These are phyloP conservation scores for Malthinus seriepunctatus DNA, from an alignment of 2,888 invertebrate species.

Conservation along the genomic window DNA sequence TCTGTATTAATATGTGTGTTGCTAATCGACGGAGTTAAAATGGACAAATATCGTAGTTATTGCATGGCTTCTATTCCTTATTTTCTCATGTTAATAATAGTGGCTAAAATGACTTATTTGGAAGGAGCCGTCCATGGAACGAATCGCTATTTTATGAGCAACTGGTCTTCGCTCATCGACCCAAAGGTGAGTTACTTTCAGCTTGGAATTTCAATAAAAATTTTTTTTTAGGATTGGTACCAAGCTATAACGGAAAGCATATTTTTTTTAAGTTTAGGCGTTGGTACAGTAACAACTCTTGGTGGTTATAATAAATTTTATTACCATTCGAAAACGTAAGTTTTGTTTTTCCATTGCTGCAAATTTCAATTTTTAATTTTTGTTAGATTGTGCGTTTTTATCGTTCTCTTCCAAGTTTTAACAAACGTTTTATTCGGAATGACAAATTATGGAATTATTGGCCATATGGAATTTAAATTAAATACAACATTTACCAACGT, in stretches of 20 bases:
- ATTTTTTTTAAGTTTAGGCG: conserved; percentile 56
- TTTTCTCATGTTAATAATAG: not conserved
- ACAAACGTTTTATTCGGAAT: conserved; percentile 5
- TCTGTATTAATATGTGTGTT: no score
- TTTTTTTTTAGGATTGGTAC: not conserved
- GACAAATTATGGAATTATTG: not conserved
- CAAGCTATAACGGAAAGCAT: not conserved
- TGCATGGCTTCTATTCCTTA: not conserved
- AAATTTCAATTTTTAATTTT: no score
- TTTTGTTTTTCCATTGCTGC: no score
- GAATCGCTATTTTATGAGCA: not conserved
- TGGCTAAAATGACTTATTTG: not conserved
- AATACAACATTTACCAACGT: not conserved
- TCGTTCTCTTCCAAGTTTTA: not conserved
- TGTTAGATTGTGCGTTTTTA: not conserved
- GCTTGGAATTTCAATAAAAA: not conserved
- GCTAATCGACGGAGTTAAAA: no score
- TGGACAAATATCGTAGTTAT: not conserved
- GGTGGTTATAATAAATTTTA: conserved; percentile 73
- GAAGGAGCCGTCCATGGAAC: not conserved
- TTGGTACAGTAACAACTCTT: conserved; percentile 76
- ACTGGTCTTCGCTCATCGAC: not conserved
- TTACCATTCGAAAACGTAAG: conserved; percentile 52
- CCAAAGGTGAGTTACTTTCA: not conserved
- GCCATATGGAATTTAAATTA: not conserved